phyloP scores from a whole-genome alignment of 2,113 vertebrate genomes.

The Notarius quadriscutis region DNA sequence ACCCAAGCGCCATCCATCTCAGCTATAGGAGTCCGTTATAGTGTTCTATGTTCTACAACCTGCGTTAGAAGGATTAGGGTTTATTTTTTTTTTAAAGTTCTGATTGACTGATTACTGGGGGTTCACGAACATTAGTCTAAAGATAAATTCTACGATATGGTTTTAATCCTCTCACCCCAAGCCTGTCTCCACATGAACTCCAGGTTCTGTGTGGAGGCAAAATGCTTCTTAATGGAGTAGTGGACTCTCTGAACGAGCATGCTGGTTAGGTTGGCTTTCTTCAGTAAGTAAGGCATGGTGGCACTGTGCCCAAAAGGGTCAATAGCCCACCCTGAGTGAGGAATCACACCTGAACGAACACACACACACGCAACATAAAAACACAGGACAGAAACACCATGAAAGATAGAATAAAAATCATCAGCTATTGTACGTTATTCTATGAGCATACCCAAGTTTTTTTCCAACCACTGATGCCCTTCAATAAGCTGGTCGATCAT shows the following conservation, averaged over 20 bases:
- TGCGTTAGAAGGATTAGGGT: no score
- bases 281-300: conserved; percentile 93
- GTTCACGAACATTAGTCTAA: not conserved
- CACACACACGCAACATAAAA: not conserved
- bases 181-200: conserved; percentile 99
- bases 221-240: conserved; percentile 96
- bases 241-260: conserved; percentile 98
- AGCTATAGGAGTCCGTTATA: not conserved
- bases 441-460: conserved; percentile 81
- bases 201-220: conserved; percentile 85
- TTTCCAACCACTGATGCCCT: conserved; percentile 97
- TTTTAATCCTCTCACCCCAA: conserved; percentile 84
- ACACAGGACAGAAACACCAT: not conserved
- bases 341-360: conserved; percentile 76
- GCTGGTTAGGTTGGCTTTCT: conserved; percentile 89
- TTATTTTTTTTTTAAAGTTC: no score
- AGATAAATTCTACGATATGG: not conserved
- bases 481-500: conserved; percentile 98
- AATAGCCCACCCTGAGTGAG: conserved; percentile 89
- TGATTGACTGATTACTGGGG: no score
- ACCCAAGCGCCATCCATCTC: not conserved
- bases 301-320: conserved; percentile 96
- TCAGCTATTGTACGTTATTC: not conserved
- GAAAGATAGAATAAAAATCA: not conserved
- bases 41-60: no score